These are phyloP conservation scores for Cavia aperea DNA, from an alignment of 2,113 vertebrate genomes.

Conservation along the genomic window DNA sequence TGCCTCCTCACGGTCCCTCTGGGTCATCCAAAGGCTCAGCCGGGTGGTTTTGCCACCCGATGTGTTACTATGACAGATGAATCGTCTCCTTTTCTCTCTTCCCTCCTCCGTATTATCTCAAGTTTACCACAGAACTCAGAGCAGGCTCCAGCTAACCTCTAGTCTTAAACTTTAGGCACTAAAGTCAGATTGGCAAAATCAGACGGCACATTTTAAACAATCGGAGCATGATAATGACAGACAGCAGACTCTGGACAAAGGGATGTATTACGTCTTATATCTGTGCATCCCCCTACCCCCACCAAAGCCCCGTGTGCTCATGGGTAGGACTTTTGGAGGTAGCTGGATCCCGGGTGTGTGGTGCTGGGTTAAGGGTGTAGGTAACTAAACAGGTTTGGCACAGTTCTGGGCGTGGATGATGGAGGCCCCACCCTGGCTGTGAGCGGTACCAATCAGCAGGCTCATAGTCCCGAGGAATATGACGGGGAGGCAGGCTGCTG, in stretches of 20 bases:
- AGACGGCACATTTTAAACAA: background rate
- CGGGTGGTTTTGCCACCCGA: background rate
- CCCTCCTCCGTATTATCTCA: background rate
- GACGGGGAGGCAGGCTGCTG: background rate
- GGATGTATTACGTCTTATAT: background rate
- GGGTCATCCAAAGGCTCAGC: background rate
- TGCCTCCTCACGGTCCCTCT: background rate
- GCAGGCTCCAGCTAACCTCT: background rate
- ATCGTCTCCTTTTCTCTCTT: background rate
- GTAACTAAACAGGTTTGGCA: background rate
- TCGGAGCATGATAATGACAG: background rate
- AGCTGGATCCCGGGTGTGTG: background rate
- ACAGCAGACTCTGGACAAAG: background rate
- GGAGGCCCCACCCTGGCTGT: background rate
- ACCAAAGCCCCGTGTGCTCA: background rate
- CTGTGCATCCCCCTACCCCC: too few relatives aligned
- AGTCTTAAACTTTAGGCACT: constrained; percentile 5
- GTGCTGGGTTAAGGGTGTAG: background rate
- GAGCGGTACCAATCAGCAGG: background rate
- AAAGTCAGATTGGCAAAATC: background rate
- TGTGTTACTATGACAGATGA: background rate
- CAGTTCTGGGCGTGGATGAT: background rate
- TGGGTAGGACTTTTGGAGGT: background rate
- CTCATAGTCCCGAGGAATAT: background rate
- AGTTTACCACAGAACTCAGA: background rate